These are phyloP conservation scores for Gouania willdenowi DNA, from an alignment of 2,797 vertebrate species.

Conservation along the genomic window DNA sequence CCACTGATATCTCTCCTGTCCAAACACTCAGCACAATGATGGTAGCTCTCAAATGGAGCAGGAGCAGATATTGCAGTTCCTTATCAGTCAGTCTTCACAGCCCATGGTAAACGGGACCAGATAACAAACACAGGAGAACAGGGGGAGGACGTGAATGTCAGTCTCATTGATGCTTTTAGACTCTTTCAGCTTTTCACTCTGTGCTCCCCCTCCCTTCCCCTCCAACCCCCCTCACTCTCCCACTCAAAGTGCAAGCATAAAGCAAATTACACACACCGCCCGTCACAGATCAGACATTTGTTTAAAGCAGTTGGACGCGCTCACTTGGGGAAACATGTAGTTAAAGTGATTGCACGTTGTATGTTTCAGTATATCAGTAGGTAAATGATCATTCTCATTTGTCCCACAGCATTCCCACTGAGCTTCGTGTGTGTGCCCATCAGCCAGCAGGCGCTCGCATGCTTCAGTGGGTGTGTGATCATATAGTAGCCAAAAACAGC, in stretches of 20 bases:
- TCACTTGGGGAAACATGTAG: conserved; percentile 45
- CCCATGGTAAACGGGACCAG: conserved; percentile 68
- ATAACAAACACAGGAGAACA: conserved; percentile 52
- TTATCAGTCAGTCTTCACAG: conserved; percentile 70
- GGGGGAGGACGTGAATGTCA: conserved; percentile 42
- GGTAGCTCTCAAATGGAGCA: conserved; percentile 64
- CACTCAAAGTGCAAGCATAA: conserved; percentile 38
- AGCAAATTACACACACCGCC: conserved; percentile 50
- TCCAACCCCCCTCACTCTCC: conserved; percentile 43
- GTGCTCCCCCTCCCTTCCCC: too few relatives aligned
- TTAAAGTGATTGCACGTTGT: conserved; percentile 61
- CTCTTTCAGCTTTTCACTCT: conserved; percentile 19
- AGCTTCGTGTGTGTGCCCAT: conserved; percentile 57
- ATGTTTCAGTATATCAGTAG: conserved; percentile 50
- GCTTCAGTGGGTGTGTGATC: conserved; percentile 58
- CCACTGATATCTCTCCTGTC: conserved; percentile 64
- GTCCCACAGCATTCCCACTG: conserved; percentile 40
- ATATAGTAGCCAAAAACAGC: conserved; percentile 31
- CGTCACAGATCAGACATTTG: conserved; percentile 54
- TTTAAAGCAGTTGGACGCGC: conserved; percentile 55
- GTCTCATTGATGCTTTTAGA: conserved; percentile 54
- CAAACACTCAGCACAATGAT: conserved; percentile 71
- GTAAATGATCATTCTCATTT: conserved; percentile 52
- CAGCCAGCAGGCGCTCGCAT: conserved; percentile 49
- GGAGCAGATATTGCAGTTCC: conserved; percentile 53